phyloP scores from a whole-genome alignment of 2,888 invertebrate species.

The Plagiodera versicolora region DNA sequence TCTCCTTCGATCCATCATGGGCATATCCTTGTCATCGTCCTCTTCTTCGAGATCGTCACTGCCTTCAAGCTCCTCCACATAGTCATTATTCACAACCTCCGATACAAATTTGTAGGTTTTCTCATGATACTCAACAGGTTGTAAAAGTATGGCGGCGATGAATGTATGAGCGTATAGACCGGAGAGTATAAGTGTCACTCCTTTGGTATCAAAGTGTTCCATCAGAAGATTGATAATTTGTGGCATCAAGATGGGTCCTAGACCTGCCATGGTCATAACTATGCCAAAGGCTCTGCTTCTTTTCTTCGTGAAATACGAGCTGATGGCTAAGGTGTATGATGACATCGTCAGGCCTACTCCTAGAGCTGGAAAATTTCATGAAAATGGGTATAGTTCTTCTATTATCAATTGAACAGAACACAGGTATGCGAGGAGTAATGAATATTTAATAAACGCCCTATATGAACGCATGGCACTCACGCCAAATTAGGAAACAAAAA shows the following conservation, averaged over 20 bases:
- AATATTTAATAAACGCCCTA: too few relatives aligned
- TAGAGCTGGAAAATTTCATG: slow-evolving; percentile 60
- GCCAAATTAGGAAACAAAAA: too few relatives aligned
- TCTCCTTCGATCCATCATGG: background rate
- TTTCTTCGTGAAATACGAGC: slow-evolving; percentile 66
- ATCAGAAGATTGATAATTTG: slow-evolving; percentile 62
- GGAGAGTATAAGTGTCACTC: slow-evolving; percentile 64
- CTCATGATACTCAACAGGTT: slow-evolving; percentile 70
- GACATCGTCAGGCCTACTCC: slow-evolving; percentile 64
- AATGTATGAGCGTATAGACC: slow-evolving; percentile 65
- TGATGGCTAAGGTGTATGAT: slow-evolving; percentile 65
- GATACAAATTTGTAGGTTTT: slow-evolving; percentile 40
- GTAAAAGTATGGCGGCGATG: slow-evolving; percentile 62
- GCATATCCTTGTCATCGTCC: slow-evolving; percentile 1
- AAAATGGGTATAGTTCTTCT: too few relatives aligned
- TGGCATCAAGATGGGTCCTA: slow-evolving; percentile 70
- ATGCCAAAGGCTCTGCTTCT: slow-evolving; percentile 65
- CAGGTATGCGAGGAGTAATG: too few relatives aligned
- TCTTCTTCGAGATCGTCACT: background rate
- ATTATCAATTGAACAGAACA: too few relatives aligned
- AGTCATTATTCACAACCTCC: slow-evolving; percentile 15
- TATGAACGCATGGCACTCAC: too few relatives aligned
- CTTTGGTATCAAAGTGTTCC: slow-evolving; percentile 61
- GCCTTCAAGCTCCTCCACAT: slow-evolving; percentile 4
- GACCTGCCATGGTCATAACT: slow-evolving; percentile 66